Conservation (phyloP, 92 coral and sea anemone genomes). For the Diadumene lineata region DNA sequence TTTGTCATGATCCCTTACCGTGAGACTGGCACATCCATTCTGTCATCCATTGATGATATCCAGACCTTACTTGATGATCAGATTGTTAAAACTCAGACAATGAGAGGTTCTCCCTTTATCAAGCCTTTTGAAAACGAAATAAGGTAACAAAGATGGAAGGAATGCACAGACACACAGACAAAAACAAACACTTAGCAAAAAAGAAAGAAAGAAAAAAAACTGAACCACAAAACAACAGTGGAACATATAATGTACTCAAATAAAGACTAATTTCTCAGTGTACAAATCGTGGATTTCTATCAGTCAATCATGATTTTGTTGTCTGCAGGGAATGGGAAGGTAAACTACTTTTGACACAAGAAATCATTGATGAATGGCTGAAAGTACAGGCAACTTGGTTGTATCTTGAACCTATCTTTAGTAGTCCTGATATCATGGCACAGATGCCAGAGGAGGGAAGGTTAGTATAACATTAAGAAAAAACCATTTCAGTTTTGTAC, state of each 20-base stretch:
- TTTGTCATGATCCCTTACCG: slow-evolving; percentile 97
- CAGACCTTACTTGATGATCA: slow-evolving; percentile 98
- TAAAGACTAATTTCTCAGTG: too few relatives aligned
- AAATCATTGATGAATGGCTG: slow-evolving; percentile 97
- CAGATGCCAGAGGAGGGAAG: slow-evolving; percentile 99
- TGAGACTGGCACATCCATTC: slow-evolving; percentile 95
- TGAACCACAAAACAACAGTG: too few relatives aligned
- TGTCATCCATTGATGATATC: slow-evolving; percentile 96
- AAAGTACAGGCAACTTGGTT: slow-evolving; percentile 99
- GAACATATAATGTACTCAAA: too few relatives aligned
- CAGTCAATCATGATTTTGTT: too few relatives aligned
- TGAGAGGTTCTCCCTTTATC: slow-evolving; percentile 99
- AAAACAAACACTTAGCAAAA: too few relatives aligned
- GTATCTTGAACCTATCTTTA: slow-evolving; percentile 95
- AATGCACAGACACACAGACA: too few relatives aligned
- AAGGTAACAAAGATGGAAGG: slow-evolving; percentile 53
- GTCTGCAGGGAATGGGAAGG: slow-evolving; percentile 90
- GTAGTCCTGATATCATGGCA: slow-evolving; percentile 99
- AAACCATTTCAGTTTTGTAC: too few relatives aligned
- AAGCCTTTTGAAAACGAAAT: slow-evolving; percentile 98
- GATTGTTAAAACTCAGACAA: slow-evolving; percentile 98
- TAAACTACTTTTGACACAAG: slow-evolving; percentile 90
- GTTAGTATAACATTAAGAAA: slow-evolving; percentile 41
- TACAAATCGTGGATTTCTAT: too few relatives aligned
- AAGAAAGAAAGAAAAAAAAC: background rate